Conservation (phyloP, 2,888 invertebrate genomes). For the Nomada ferruginata region DNA sequence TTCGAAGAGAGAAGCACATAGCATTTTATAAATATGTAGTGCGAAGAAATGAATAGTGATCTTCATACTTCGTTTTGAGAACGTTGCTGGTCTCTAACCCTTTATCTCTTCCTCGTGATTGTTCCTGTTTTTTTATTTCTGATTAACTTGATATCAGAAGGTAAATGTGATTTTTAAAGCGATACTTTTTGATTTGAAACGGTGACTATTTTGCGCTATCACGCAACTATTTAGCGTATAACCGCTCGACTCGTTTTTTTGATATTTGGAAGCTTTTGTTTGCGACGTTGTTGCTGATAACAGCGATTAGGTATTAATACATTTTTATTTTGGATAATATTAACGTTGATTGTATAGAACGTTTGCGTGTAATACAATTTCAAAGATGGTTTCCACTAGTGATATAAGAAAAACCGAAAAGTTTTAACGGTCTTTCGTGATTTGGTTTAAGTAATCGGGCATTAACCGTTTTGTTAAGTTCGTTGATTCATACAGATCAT, state of each 20-base stretch:
- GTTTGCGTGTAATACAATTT: constrained; percentile 17
- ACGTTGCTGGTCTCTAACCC: neutral
- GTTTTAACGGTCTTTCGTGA: constrained; percentile 4
- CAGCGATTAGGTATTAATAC: constrained; percentile 7
- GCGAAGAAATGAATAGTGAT: neutral
- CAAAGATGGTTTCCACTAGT: neutral
- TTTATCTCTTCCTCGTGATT: neutral
- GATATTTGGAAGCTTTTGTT: constrained; percentile 35
- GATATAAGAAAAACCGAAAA: neutral
- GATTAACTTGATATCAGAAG: neutral
- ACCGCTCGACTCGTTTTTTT: constrained; percentile 24
- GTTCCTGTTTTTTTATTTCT: constrained; percentile 4
- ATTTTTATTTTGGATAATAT: constrained; percentile 21
- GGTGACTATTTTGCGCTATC: neutral
- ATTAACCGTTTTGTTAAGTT: constrained; percentile 11
- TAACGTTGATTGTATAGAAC: constrained; percentile 5
- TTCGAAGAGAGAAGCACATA: constrained; percentile 43
- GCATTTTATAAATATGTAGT: neutral
- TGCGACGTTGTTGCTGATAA: neutral
- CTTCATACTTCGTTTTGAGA: neutral
- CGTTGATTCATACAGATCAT: constrained; percentile 8
- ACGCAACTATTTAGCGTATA: neutral
- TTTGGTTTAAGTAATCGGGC: constrained; percentile 20
- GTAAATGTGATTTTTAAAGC: constrained; percentile 1
- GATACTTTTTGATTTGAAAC: constrained; percentile 12